Evolutionary conservation across 2,113 vertebrate genomes (phyloP), one percentile per base, ranked within the genome.

Genomic region (Oxygymnocypris stewartii): DNA sequence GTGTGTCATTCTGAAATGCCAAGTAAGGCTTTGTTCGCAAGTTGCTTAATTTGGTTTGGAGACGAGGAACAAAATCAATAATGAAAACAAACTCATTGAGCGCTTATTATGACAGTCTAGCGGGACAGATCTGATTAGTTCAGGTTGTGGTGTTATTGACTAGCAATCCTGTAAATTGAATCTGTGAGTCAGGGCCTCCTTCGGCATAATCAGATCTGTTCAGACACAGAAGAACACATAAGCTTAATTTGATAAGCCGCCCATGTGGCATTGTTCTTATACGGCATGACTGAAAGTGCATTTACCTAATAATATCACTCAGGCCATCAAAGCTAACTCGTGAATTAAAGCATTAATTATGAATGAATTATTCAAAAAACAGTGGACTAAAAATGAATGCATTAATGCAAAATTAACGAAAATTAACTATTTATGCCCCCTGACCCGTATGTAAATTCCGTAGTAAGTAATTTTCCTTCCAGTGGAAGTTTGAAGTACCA

Each of bases 151-250:
- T 40, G 69, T 57, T 74, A 74, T 84, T 54, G 31, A 74, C 82
- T 73, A 57, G n/a, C 51, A 79, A 40, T 74, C 13, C 69, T 37
- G 49, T 35, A 73, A 57, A 69, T 25, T 67, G 31, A 79, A 79
- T 74, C 65, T 47, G 37, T 10, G 71, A 44, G 40, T 65, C 49
- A 11, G 31, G 14, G 44, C 57, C 6, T 59, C 77, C 51, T 13
- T 23, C 65, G 49, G 63, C 42, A 47, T 84, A 86, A 79, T 86
- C 44, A 85, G 61, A 78, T 69, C 11, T 71, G 81, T 78, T 69
- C 37, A 80, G 51, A 44, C 31, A 79, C 51, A 76, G 13, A 82
- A 63, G 31, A 65, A 83, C 61, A 44, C 59, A 37, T 54, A 42
- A 78, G 31, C 16, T 49, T 73, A 6, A 35, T 84, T 49, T 86